Evolutionary conservation across 2,113 vertebrate genomes (phyloP).

Genomic region (Pygathrix nemaeus): DNA sequence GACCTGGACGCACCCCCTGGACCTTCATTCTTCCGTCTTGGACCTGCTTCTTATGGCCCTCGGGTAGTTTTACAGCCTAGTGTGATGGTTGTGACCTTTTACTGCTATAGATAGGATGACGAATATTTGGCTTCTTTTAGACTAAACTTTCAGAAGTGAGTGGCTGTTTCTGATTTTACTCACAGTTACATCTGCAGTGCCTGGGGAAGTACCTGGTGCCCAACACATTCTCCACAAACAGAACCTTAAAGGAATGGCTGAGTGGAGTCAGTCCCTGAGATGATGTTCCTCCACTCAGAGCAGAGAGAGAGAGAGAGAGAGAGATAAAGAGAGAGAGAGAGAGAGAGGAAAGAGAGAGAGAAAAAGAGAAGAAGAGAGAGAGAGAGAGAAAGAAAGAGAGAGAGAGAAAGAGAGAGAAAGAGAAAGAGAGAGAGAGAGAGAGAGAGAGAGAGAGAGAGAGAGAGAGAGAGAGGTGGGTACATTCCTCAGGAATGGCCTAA

Average conservation of each 20-base stretch:
- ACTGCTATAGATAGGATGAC: not conserved
- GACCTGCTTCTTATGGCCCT: not conserved
- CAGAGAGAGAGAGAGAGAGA: too few relatives aligned
- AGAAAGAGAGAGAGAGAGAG: too few relatives aligned
- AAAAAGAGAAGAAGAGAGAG: fast-evolving
- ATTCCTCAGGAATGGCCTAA: not conserved
- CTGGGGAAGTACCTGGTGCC: too few relatives aligned
- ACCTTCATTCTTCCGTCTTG: too few relatives aligned
- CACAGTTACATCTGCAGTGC: not conserved
- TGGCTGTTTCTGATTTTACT: not conserved
- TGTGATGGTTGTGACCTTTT: not conserved
- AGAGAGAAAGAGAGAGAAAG: fast-evolving
- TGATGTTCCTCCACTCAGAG: too few relatives aligned
- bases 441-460: too few relatives aligned
- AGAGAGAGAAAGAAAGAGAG: fast-evolving
- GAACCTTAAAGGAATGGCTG: not conserved
- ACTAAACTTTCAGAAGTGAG: not conserved
- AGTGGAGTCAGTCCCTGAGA: not conserved
- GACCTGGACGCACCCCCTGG: not conserved
- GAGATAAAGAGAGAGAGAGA: too few relatives aligned
- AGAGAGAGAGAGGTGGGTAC: too few relatives aligned
- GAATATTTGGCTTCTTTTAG: not conserved
- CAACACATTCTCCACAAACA: not conserved
- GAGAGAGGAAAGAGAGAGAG: fast-evolving
- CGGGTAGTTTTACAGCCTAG: not conserved